Evolutionary conservation across 2,113 vertebrate species (phyloP).

Genomic region (Globicephala melas): DNA sequence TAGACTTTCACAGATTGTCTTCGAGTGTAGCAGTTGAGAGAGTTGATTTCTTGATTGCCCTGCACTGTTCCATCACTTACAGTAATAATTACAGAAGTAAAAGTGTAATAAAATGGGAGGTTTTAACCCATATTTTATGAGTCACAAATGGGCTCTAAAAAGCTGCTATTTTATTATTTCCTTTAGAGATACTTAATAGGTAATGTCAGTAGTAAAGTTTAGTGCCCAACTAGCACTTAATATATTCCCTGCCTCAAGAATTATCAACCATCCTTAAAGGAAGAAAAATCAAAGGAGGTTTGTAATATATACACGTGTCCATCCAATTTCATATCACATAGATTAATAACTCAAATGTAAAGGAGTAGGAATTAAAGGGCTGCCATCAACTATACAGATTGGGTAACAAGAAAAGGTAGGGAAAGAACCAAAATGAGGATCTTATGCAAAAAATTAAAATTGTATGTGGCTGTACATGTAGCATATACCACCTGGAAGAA

Average conservation of each 20-base stretch:
- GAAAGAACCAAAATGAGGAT: conserved; percentile 45
- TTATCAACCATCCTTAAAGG: conserved; percentile 65
- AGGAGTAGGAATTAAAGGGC: background rate
- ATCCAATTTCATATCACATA: background rate
- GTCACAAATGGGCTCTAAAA: conserved; percentile 84
- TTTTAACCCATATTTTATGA: conserved; percentile 83
- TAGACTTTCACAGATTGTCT: background rate
- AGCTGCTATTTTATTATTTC: conserved; percentile 81
- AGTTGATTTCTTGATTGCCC: conserved; percentile 69
- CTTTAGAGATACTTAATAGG: conserved; percentile 82
- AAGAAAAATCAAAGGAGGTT: conserved; percentile 53
- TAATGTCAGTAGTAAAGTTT: conserved; percentile 82
- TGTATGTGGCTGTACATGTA: conserved; percentile 17
- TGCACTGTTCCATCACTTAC: conserved; percentile 68
- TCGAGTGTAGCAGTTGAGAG: conserved; percentile 38
- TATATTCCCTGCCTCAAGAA: conserved; percentile 69
- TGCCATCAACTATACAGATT: background rate
- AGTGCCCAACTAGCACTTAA: conserved; percentile 74
- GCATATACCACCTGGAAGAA: conserved; percentile 45
- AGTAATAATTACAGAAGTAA: conserved; percentile 78
- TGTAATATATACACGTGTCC: background rate
- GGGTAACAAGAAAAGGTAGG: conserved; percentile 19
- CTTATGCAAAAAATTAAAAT: conserved; percentile 70
- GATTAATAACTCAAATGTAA: background rate
- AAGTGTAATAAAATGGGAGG: conserved; percentile 74